phyloP scores from a whole-genome alignment of 1,140 invertebrate genomes.

The Temnothorax longispinosus region DNA sequence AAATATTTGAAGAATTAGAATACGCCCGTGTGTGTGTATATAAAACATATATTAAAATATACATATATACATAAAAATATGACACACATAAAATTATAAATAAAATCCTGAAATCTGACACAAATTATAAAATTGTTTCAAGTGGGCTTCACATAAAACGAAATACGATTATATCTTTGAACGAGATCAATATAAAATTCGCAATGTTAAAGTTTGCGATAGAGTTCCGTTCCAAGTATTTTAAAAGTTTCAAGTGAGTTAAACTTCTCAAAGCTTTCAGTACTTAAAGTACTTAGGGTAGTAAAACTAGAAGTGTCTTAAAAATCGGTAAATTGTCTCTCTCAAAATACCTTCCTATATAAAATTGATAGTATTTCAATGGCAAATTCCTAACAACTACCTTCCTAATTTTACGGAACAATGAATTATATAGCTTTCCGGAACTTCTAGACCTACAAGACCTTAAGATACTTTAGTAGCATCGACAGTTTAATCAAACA shows the following conservation, averaged over 20 bases:
- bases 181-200: neutral
- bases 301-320: neutral
- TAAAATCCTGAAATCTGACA: neutral
- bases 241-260: slow-evolving; percentile 34
- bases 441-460: slow-evolving; percentile 3
- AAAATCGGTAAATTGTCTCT: slow-evolving; percentile 11
- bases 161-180: neutral
- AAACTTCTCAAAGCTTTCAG: neutral
- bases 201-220: neutral
- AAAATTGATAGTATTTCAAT: neutral
- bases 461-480: neutral
- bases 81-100: neutral
- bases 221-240: slow-evolving; percentile 2
- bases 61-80: neutral
- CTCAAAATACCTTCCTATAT: neutral
- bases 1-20: neutral
- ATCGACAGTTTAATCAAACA: slow-evolving; percentile 50
- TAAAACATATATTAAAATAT: neutral
- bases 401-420: neutral
- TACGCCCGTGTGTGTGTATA: neutral
- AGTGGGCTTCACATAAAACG: neutral
- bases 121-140: neutral
- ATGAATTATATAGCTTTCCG: slow-evolving; percentile 9
- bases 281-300: neutral
- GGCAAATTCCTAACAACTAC: neutral